Evolutionary conservation across 2,888 invertebrate species (phyloP).

Genomic region (Xanthia icteritia): DNA sequence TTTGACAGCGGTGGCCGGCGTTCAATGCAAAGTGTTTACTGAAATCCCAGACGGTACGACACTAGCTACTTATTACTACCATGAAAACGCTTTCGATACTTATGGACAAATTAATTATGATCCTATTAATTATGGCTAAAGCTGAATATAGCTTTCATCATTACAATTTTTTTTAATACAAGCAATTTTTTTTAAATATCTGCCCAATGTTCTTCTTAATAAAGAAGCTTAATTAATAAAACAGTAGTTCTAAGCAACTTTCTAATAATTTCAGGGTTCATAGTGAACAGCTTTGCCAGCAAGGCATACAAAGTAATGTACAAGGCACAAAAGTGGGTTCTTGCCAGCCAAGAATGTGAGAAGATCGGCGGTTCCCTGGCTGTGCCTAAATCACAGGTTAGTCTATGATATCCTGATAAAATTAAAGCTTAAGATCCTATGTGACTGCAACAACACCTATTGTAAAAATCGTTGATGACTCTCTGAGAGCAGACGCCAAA

Average conservation of each 20-base stretch:
- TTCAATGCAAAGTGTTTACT: constrained; percentile 21
- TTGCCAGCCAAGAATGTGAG: constrained; percentile 73
- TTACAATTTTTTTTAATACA: background rate
- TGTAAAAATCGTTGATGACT: background rate
- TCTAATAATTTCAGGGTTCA: constrained; percentile 71
- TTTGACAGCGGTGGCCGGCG: constrained; percentile 29
- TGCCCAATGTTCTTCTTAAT: background rate
- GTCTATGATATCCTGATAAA: background rate
- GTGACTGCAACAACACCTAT: background rate
- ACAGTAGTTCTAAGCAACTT: background rate
- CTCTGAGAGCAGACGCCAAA: background rate
- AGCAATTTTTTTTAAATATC: background rate
- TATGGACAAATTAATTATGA: constrained; percentile 2
- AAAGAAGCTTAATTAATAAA: background rate
- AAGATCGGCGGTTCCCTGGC: constrained; percentile 76
- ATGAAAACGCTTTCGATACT: background rate
- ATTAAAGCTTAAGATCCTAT: background rate
- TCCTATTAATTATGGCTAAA: background rate
- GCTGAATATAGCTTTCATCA: background rate
- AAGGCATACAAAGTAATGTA: constrained; percentile 78
- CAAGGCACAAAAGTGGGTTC: constrained; percentile 74
- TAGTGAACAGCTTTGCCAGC: constrained; percentile 66
- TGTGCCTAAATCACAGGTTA: constrained; percentile 80
- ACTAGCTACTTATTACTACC: constrained; percentile 19
- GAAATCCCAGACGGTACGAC: constrained; percentile 46